Evolutionary conservation across 2,113 vertebrate genomes (phyloP), one percentile per base, ranked within the genome.

Genomic region (Ahaetulla prasina): DNA sequence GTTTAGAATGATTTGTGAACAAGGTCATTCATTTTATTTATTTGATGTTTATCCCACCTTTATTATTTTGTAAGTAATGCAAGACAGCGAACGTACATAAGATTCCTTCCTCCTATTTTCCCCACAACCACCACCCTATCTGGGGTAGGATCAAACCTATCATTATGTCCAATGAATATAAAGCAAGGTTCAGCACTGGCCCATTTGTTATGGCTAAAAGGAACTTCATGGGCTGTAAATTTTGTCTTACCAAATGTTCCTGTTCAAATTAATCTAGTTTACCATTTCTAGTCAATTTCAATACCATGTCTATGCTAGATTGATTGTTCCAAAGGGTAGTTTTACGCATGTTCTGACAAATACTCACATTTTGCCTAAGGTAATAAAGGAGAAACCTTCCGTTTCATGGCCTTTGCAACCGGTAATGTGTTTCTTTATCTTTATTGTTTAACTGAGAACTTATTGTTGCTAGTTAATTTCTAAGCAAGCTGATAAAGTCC

Each of bases 401-500:
- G 22, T 85, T 52, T 49, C 87, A 89, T 85, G 63, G 74, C 74
- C 52, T 39, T 90, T 90, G 47, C 88, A 50, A 63, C 60, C 86
- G 39, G 23, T 63, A 90, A 63, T 9, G 54, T 86, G 92, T 86
- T 80, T 86, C 84, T 92, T 86, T 88, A 95, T 60, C 85, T 90
- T 54, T 18, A n/a, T 45, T 8, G 1, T 60, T 93, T 80, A 94
- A 90, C 10, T 60, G 87, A 55, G 47, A 91, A 55, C 50, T 0
- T 80, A 93, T 85, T 87, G 90, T 94, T 90, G 0, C 0, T 45
- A 85, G 74, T 85, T 93, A 89, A 35, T 47, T 90, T 91, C 84
- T 25, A 94, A 90, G 80, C 88, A 49, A 94, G 80, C 87, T n/a
- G 52, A 93, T 90, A 95, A 95, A 95, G 50, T 60, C 63, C 92